phyloP scores from a whole-genome alignment of 2,113 vertebrate species.

The Ageneiosus marmoratus region DNA sequence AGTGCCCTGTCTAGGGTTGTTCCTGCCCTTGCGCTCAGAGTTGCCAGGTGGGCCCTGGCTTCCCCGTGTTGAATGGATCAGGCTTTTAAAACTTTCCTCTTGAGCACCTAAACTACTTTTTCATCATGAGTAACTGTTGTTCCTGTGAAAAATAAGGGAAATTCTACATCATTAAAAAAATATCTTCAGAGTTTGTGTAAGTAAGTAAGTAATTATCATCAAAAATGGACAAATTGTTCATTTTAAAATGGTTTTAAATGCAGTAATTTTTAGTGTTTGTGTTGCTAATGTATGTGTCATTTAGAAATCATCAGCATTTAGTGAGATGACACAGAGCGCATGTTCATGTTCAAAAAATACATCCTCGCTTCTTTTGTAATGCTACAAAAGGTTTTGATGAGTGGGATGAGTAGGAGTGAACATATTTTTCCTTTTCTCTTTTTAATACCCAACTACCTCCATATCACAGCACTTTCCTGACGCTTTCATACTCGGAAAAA shows the following conservation, averaged over 20 bases:
- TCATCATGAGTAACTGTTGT: background rate
- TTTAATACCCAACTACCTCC: background rate
- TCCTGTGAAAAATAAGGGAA: background rate
- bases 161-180: background rate
- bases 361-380: background rate
- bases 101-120: background rate
- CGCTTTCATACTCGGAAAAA: background rate
- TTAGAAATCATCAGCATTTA: slow-evolving; percentile 20
- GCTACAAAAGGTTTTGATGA: slow-evolving; percentile 31
- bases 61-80: background rate
- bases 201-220: slow-evolving; percentile 31
- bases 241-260: background rate
- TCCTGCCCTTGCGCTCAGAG: no score
- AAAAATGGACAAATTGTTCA: background rate
- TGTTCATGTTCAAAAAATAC: background rate
- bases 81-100: background rate
- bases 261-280: slow-evolving; percentile 20
- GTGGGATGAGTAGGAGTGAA: slow-evolving; percentile 7
- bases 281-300: background rate
- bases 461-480: background rate
- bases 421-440: background rate
- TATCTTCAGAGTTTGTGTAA: background rate
- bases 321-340: background rate
- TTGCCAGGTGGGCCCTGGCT: no score
- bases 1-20: no score